Conservation (phyloP, 2,797 vertebrate genomes). For the Myotis vivesi region DNA sequence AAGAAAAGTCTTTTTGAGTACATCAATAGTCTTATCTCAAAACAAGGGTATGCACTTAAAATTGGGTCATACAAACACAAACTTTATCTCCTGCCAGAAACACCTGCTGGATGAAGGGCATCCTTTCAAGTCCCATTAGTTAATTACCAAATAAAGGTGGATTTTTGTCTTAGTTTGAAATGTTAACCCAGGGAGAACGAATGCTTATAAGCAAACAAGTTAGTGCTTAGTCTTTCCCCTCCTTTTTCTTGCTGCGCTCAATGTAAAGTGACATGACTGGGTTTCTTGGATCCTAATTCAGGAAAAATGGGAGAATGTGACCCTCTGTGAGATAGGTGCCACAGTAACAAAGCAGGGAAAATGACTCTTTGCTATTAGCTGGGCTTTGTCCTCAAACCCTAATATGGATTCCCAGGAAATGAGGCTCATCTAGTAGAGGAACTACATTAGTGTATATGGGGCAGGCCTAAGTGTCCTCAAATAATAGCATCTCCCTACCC, state of each 20-base stretch:
- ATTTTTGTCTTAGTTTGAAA: conserved; percentile 45
- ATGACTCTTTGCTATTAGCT: background rate
- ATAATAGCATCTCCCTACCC: background rate
- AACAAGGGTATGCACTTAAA: conserved; percentile 60
- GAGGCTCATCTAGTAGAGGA: background rate
- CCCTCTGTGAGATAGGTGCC: background rate
- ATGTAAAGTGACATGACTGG: background rate
- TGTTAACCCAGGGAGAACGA: conserved; percentile 18
- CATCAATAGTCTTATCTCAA: conserved; percentile 67
- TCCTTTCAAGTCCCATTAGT: conserved; percentile 50
- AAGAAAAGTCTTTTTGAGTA: conserved; percentile 48
- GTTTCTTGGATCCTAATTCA: conserved; percentile 38
- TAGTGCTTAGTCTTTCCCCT: background rate
- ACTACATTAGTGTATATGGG: background rate
- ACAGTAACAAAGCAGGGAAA: background rate
- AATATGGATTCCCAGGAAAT: background rate
- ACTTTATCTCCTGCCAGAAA: conserved; percentile 52
- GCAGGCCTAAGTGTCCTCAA: background rate
- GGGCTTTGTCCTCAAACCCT: background rate
- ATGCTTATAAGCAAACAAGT: conserved; percentile 33
- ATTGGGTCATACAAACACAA: conserved; percentile 64
- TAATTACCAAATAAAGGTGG: conserved; percentile 55
- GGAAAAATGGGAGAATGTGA: conserved; percentile 38
- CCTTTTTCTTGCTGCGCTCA: background rate
- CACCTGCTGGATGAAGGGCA: conserved; percentile 50